phyloP scores from a whole-genome alignment of 2,888 invertebrate genomes.

The Limnephilus auricula region DNA sequence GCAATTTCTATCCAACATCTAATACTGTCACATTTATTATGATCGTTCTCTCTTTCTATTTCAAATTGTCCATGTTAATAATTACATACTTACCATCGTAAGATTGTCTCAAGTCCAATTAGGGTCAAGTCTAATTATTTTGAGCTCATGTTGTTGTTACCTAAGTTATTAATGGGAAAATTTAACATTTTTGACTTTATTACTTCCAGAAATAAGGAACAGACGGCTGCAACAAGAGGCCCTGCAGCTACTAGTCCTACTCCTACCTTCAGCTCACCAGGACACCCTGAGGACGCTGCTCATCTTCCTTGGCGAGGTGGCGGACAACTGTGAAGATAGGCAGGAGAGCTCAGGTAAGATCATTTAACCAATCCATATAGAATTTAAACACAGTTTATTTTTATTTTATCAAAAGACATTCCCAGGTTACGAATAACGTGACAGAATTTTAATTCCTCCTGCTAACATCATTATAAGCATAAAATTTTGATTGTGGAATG shows the following conservation, averaged over 20 bases:
- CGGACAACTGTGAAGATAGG: slow-evolving; percentile 83
- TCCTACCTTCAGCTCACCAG: slow-evolving; percentile 91
- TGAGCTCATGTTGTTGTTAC: no score
- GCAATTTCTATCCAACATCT: not conserved
- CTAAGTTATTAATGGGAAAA: not conserved
- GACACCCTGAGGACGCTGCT: slow-evolving; percentile 92
- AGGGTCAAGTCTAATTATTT: no score
- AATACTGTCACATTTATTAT: not conserved
- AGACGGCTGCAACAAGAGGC: slow-evolving; percentile 90
- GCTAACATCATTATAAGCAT: no score
- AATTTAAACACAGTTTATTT: not conserved
- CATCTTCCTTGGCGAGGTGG: slow-evolving; percentile 88
- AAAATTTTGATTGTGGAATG: no score
- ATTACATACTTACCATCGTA: no score
- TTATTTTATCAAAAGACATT: no score
- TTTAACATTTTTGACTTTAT: not conserved
- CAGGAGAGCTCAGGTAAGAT: slow-evolving; percentile 74
- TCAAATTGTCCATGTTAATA: not conserved
- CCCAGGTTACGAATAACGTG: no score
- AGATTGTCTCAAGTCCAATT: not conserved
- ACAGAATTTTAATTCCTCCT: no score
- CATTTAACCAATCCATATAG: not conserved
- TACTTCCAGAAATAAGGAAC: slow-evolving; percentile 85
- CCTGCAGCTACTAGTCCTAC: slow-evolving; percentile 88
- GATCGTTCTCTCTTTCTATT: not conserved